Base-by-base conservation (phyloP, 2,888 invertebrate genomes). In the Ypsolopha sequella region DNA sequence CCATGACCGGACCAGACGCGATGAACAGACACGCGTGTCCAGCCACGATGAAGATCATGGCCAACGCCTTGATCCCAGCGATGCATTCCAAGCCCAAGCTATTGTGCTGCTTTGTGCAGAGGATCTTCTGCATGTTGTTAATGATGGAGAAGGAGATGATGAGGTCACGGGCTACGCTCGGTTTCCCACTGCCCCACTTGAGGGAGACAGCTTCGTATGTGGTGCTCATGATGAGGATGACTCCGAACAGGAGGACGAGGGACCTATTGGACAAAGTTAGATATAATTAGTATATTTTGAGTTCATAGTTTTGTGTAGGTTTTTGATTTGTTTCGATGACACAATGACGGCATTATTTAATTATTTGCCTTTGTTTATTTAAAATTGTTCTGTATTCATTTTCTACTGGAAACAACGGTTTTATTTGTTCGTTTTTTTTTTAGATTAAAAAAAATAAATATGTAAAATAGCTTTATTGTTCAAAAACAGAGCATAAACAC, bases 11-110 rank as follows among this genome's bases (percentile, higher is more conserved):
- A 50, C 92, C 92, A 62, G 90, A 89, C 14, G 90, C 87, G 45
- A 90, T 86, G 62, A 92, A 93, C 46, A 91, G 73, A 38, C 92
- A 76, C 0, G 91, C 89, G 65, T 93, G 93, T 0, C 92, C 92
- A 38, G 82, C 80, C 6, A 92, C 74, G 48, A 93, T 92, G 48
- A 92, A 85, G 0, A 88, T 57, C 93, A 93, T 93, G 0, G 91
- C 88, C 48, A 92, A 62, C 10, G 90, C 88, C 63, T 91, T 92
- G 41, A 93, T 89, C 0, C 91, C 91, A 47, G 88, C 88, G 48
- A 91, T 79, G 60, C 91, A 91, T 56, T 91, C 90, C 51, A 93
- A 71, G 34, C 91, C 90, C 8, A 90, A 65, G 36, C 88, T 86
- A 48, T 89, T 89, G 46, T 87, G 80, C 51, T 88, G 84, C 55